Evolutionary conservation across 2,888 invertebrate genomes (phyloP).

Genomic region (Blomia tropicalis): DNA sequence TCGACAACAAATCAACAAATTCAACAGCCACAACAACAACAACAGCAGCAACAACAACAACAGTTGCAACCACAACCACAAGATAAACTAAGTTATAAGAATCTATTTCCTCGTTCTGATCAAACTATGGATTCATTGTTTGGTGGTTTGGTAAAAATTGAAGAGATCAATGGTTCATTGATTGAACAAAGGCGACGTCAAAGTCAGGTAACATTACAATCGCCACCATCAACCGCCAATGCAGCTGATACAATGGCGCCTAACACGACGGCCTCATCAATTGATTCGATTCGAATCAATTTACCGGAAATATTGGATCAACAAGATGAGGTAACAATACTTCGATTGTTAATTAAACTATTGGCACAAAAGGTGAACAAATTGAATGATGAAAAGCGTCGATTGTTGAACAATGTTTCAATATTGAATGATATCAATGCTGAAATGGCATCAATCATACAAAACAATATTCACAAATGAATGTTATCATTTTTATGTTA

Average conservation of each 20-base stretch:
- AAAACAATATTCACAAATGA: not conserved
- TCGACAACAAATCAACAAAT: not conserved
- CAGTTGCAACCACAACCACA: not conserved
- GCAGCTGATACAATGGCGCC: not conserved
- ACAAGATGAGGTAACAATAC: conserved; percentile 1
- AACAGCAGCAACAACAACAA: not conserved
- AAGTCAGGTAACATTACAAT: not conserved
- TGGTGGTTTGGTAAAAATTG: not conserved
- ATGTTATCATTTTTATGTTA: not conserved
- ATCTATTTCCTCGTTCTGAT: not conserved
- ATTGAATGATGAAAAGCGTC: not conserved
- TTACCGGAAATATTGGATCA: conserved; percentile 1
- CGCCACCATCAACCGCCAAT: not conserved
- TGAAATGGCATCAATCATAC: not conserved
- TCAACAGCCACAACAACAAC: not conserved
- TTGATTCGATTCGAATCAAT: not conserved
- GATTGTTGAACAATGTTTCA: not conserved
- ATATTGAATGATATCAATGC: not conserved
- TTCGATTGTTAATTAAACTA: not conserved
- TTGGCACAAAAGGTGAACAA: not conserved
- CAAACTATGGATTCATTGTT: not conserved
- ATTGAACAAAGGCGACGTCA: not conserved
- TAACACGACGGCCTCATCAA: not conserved
- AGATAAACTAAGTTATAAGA: not conserved
- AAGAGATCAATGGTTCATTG: not conserved